Percentiles rank a stretch among this genome's conserved stretches.
Conservation (phyloP, 2,888 invertebrate genomes). For the Agrotis puta region DNA sequence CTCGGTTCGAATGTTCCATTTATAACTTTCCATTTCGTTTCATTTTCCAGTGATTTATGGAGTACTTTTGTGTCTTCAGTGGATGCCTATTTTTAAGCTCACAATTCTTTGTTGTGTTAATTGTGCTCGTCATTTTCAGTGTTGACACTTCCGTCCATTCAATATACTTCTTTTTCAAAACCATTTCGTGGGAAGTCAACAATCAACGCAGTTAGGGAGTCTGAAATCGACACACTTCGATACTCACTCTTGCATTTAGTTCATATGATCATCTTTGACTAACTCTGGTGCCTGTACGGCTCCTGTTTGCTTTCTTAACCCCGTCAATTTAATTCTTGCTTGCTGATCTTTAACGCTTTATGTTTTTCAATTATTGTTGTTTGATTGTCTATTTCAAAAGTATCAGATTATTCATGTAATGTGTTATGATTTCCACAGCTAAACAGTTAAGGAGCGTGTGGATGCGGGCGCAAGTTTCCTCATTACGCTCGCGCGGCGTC, state of each 20-base stretch:
- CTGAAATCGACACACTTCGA: not conserved
- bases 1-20: slow-evolving; percentile 21
- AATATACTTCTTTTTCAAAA: not conserved
- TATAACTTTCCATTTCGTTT: not conserved
- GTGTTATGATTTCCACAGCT: slow-evolving; percentile 52
- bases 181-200: not conserved
- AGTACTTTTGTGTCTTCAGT: slow-evolving; percentile 11
- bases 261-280: slow-evolving; percentile 16
- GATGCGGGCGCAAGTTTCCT: slow-evolving; percentile 85
- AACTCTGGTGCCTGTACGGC: slow-evolving; percentile 6
- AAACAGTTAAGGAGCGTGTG: slow-evolving; percentile 93
- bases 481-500: slow-evolving; percentile 91
- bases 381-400: not conserved
- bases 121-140: slow-evolving; percentile 9
- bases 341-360: slow-evolving; percentile 19
- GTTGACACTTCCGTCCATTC: not conserved
- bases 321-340: slow-evolving; percentile 13
- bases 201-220: not conserved
- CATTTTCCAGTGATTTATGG: slow-evolving; percentile 1
- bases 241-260: slow-evolving; percentile 14
- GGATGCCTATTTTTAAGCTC: slow-evolving; percentile 4
- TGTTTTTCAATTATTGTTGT: slow-evolving; percentile 9
- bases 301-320: slow-evolving; percentile 10
- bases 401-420: not conserved
- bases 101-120: slow-evolving; percentile 4